Conservation (phyloP, 2,888 invertebrate species). For the Drosophila anceps region DNA sequence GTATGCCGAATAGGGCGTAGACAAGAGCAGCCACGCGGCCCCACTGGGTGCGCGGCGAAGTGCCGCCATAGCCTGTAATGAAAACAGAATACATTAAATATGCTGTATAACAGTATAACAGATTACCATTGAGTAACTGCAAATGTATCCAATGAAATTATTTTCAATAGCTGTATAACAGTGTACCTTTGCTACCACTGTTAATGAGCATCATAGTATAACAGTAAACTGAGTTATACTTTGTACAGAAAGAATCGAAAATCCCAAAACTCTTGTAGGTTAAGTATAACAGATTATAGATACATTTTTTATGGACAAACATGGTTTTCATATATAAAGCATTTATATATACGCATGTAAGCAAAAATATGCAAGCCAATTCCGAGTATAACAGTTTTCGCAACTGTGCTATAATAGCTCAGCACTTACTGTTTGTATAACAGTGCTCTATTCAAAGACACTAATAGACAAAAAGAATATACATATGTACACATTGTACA, state of each 20-base stretch:
- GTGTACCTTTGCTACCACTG: not conserved
- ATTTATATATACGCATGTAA: not conserved
- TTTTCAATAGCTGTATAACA: too few relatives aligned
- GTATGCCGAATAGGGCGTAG: constrained; percentile 94
- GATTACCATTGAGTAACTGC: too few relatives aligned
- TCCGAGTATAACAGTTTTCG: not conserved
- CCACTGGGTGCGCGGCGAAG: constrained; percentile 92
- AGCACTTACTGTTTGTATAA: too few relatives aligned
- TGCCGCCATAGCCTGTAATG: constrained; percentile 92
- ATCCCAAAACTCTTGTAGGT: too few relatives aligned
- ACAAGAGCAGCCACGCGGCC: constrained; percentile 92
- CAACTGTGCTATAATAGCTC: too few relatives aligned
- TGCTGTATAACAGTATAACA: not conserved
- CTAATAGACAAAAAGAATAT: not conserved
- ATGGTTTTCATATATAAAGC: not conserved
- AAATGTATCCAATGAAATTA: too few relatives aligned
- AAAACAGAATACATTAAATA: not conserved
- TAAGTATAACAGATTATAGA: constrained; percentile 5
- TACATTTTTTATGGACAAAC: not conserved
- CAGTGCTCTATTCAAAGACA: not conserved
- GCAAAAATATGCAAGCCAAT: not conserved
- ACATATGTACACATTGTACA: too few relatives aligned
- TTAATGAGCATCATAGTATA: not conserved
- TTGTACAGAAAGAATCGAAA: too few relatives aligned
- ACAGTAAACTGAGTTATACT: too few relatives aligned